Conservation (phyloP, 2,888 invertebrate species). For the Laothoe populi region DNA sequence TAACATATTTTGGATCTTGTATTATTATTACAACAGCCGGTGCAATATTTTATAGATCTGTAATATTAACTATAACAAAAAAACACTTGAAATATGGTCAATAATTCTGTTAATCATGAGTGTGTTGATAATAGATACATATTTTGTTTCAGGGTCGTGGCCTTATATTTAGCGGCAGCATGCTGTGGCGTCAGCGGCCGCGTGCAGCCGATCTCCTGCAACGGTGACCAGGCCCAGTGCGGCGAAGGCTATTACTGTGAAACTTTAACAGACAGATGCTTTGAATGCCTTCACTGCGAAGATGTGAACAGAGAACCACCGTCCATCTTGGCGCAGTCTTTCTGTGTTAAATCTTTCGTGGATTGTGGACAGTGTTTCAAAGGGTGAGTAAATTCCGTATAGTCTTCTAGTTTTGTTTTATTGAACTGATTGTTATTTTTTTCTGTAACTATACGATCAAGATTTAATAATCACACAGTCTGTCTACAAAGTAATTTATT, state of each 20-base stretch:
- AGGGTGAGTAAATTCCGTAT: constrained; percentile 44
- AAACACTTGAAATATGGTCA: too few relatives aligned
- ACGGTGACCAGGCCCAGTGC: constrained; percentile 53
- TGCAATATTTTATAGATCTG: too few relatives aligned
- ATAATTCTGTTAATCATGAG: not conserved
- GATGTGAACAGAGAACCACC: constrained; percentile 57
- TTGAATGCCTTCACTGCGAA: constrained; percentile 58
- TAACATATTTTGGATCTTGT: too few relatives aligned
- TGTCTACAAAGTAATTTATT: too few relatives aligned
- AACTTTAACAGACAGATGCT: constrained; percentile 45
- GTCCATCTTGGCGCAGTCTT: constrained; percentile 15
- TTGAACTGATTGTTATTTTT: too few relatives aligned
- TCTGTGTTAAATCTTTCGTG: constrained; percentile 58
- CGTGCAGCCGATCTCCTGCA: constrained; percentile 48
- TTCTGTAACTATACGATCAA: too few relatives aligned
- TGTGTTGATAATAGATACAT: not conserved
- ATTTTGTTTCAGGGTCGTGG: constrained; percentile 18
- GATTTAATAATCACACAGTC: too few relatives aligned
- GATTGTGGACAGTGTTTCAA: constrained; percentile 63
- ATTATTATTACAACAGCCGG: too few relatives aligned
- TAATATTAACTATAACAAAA: too few relatives aligned
- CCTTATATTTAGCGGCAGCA: constrained; percentile 29
- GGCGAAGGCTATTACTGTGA: constrained; percentile 56
- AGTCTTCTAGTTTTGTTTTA: not conserved
- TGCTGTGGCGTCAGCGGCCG: constrained; percentile 28